Evolutionary conservation across 2,113 vertebrate species (phyloP), one percentile per base, ranked within the genome.

Genomic region (Cervus canadensis): DNA sequence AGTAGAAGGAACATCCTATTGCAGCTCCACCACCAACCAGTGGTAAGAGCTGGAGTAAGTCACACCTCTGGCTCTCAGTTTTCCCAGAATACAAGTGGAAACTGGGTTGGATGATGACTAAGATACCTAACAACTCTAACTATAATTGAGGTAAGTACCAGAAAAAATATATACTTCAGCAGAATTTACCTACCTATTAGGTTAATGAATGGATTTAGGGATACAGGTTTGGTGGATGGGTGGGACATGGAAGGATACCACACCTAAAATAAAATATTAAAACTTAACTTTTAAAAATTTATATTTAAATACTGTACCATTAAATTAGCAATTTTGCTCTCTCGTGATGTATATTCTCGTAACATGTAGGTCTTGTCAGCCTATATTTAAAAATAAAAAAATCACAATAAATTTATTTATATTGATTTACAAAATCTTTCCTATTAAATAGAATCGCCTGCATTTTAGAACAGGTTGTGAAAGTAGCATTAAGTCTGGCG

Each of bases 341-440:
- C 99, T 87, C 99, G 99, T 10, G 99, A 99, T 33, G 99, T 99
- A 98, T 99, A 99, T 98, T 99, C 99, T 97, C 99, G 98, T 56
- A 99, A 98, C 99, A 99, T 99, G 98, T 99, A 99, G 57, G 98
- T 97, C 97, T 99, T 99, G 96, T 99, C 99, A 76, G 99, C 99
- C 99, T 99, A 96, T 82, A 50, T 97, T 94, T 84, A 95, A 87
- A 97, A 71, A 98, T 54, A 56, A 57, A 95, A 94, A 87, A 56
- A 78, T 10, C 57, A 7, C 21, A 62, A 67, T 57, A 76, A 92
- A 91, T 88, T 83, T 45, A 76, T 57, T 78, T 92, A 85, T 30
- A 43, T n/a, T 52, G 48, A 59, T 56, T 67, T 67, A 57, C 2
- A 82, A 87, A 94, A 56, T 85, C 16, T 52, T 88, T 89, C 16